Conservation (phyloP, 2,888 invertebrate genomes). For the Meghimatium bilineatum region DNA sequence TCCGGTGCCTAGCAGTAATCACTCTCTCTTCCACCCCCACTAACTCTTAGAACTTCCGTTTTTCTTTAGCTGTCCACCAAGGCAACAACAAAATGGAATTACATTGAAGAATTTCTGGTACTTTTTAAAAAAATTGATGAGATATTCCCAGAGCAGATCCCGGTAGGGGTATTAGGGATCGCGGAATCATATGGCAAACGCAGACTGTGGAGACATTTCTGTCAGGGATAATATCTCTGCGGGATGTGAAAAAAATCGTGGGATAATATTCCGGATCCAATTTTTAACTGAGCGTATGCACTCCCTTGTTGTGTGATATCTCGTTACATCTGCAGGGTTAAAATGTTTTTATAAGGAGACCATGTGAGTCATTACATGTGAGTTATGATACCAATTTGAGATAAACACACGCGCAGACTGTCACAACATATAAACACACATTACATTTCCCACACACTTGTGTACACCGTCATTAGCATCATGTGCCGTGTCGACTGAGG, state of each 20-base stretch:
- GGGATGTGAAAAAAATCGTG: neutral
- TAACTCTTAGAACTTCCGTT: neutral
- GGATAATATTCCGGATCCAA: neutral
- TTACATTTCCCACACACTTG: neutral
- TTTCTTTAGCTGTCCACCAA: neutral
- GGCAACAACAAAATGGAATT: constrained; percentile 3
- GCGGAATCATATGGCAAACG: neutral
- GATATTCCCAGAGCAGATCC: neutral
- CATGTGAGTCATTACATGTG: neutral
- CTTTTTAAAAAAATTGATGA: neutral
- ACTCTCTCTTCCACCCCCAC: neutral
- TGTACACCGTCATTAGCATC: neutral
- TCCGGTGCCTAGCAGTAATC: neutral
- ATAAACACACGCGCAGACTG: neutral
- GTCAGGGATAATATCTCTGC: neutral
- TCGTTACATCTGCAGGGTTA: neutral
- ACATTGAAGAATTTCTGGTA: neutral
- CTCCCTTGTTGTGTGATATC: neutral
- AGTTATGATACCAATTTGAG: neutral
- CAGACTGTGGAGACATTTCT: neutral
- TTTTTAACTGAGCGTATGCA: neutral
- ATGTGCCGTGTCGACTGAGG: too few species aligned
- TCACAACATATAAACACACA: neutral
- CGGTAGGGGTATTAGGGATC: neutral
- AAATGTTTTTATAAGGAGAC: neutral